phyloP scores from a whole-genome alignment of 2,797 vertebrate genomes.

The Esox masquinongy region DNA sequence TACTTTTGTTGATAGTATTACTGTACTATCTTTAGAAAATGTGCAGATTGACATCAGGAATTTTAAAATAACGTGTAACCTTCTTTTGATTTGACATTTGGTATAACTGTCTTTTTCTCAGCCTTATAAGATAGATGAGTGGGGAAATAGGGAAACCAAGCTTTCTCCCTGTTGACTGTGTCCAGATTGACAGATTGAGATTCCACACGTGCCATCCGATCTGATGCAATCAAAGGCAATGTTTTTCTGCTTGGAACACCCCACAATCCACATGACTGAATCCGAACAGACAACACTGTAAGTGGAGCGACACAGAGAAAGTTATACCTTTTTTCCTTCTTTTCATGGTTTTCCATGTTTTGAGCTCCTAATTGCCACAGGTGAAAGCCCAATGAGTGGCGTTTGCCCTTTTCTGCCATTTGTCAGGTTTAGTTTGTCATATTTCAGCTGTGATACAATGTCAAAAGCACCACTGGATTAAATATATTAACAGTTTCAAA shows the following conservation, averaged over 20 bases:
- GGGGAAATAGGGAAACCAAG: conserved; percentile 16
- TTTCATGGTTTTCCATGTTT: conserved; percentile 14
- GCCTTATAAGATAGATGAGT: conserved; percentile 49
- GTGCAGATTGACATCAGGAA: too few relatives aligned
- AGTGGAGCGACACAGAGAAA: conserved; percentile 13
- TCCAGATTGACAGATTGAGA: conserved; percentile 66
- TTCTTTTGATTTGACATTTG: conserved; percentile 4
- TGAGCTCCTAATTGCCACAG: conserved; percentile 28
- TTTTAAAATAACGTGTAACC: too few relatives aligned
- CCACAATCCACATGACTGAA: conserved; percentile 33
- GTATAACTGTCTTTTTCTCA: conserved; percentile 8
- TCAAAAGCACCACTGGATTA: conserved; percentile 24
- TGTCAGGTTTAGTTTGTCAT: conserved; percentile 26
- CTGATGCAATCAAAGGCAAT: conserved; percentile 68
- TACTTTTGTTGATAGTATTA: too few relatives aligned
- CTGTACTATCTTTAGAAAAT: too few relatives aligned
- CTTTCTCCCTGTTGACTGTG: conserved; percentile 33
- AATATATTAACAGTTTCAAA: conserved; percentile 26
- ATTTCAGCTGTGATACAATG: conserved; percentile 45
- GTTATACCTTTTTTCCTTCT: conserved; percentile 9
- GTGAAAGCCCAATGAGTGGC: conserved; percentile 43
- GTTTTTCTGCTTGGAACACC: conserved; percentile 26
- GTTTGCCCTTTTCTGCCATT: conserved; percentile 46
- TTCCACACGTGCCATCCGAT: conserved; percentile 45
- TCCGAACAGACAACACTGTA: conserved; percentile 6